Conservation (phyloP, 2,797 vertebrate genomes). For the Rhinoraja longicauda region DNA sequence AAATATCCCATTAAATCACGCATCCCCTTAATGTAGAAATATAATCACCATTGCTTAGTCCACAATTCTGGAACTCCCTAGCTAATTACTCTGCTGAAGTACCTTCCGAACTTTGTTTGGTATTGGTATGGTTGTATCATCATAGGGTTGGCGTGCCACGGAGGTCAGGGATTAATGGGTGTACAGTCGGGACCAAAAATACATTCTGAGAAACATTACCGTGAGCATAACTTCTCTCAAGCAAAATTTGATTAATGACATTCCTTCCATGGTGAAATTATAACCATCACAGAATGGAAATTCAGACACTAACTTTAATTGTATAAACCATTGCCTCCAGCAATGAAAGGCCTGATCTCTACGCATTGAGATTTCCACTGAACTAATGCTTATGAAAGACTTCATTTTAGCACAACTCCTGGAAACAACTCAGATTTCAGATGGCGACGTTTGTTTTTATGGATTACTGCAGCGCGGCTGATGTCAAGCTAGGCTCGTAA, state of each 20-base stretch:
- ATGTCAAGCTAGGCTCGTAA: neutral
- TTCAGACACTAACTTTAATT: slow-evolving; percentile 1
- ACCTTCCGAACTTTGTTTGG: neutral
- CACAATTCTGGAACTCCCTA: too few species aligned
- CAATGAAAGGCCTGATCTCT: neutral
- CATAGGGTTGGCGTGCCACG: neutral
- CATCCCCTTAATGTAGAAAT: neutral
- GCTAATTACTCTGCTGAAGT: too few species aligned
- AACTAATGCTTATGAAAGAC: neutral
- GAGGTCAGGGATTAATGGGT: neutral
- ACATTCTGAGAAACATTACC: neutral
- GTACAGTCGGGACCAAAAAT: neutral
- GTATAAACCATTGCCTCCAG: neutral
- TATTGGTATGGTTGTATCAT: neutral
- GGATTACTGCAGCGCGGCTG: neutral
- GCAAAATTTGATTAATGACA: neutral
- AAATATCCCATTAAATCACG: too few species aligned
- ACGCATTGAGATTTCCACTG: neutral
- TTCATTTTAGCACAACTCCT: neutral
- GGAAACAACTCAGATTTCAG: neutral
- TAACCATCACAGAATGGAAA: neutral
- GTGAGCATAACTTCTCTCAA: neutral
- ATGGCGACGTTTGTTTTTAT: neutral
- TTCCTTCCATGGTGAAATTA: neutral
- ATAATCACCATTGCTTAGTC: neutral